phyloP scores from a whole-genome alignment of 2,888 invertebrate genomes.

The Tineola bisselliella region DNA sequence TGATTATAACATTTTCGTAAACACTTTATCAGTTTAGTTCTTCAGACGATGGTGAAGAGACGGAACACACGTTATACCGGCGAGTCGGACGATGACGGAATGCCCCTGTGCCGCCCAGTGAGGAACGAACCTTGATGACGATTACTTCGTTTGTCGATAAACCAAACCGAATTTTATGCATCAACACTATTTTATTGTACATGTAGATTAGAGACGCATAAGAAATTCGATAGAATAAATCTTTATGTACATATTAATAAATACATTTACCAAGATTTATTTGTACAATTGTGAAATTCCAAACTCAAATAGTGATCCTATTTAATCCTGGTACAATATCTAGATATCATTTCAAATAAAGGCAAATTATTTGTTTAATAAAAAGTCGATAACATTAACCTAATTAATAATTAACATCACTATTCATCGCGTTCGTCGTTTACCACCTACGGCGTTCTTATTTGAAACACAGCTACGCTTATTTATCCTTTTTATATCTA shows the following conservation, averaged over 20 bases:
- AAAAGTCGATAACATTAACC: too few species aligned
- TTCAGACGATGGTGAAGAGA: conserved; percentile 19
- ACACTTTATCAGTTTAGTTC: conserved; percentile 21
- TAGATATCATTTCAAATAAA: too few species aligned
- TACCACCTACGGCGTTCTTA: neutral
- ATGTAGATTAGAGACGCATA: too few species aligned
- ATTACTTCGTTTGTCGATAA: neutral
- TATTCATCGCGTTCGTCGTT: neutral
- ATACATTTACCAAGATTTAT: too few species aligned
- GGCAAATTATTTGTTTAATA: too few species aligned
- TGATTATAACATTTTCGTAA: conserved; percentile 45
- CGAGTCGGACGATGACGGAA: conserved; percentile 28
- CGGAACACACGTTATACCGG: conserved; percentile 19
- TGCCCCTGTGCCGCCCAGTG: conserved; percentile 18
- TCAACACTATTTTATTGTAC: too few species aligned
- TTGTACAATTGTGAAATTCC: too few species aligned
- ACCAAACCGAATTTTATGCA: neutral
- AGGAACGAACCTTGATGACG: neutral
- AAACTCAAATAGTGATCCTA: too few species aligned
- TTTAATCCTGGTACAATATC: too few species aligned
- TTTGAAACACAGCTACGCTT: neutral
- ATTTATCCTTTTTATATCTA: neutral
- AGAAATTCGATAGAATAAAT: too few species aligned
- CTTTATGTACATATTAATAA: too few species aligned
- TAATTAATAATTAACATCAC: neutral